phyloP scores from a whole-genome alignment of 2,888 invertebrate genomes.

The Hyppa rectilinea region DNA sequence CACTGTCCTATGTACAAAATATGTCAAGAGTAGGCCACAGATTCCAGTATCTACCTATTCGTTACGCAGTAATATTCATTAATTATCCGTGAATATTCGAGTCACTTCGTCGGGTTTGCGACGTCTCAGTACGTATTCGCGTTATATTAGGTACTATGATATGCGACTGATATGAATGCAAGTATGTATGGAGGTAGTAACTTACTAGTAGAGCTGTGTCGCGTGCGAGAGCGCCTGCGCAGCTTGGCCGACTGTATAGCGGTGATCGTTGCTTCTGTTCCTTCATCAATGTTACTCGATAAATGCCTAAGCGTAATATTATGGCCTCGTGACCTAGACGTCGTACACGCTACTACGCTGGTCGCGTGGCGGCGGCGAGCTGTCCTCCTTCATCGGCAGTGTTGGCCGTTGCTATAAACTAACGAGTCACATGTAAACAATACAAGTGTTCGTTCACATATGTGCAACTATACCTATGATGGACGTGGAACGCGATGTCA shows the following conservation, averaged over 20 bases:
- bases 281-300: slow-evolving; percentile 32
- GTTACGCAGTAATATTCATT: slow-evolving; percentile 11
- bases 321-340: slow-evolving; percentile 13
- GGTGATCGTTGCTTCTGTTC: slow-evolving; percentile 55
- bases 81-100: slow-evolving; percentile 8
- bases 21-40: slow-evolving; percentile 25
- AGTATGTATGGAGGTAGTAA: slow-evolving; percentile 13
- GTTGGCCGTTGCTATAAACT: slow-evolving; percentile 55
- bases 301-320: slow-evolving; percentile 31
- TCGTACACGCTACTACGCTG: neutral
- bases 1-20: slow-evolving; percentile 64
- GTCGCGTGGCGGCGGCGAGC: neutral
- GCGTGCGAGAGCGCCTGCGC: slow-evolving; percentile 13
- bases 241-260: slow-evolving; percentile 7
- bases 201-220: slow-evolving; percentile 6
- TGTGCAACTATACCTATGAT: slow-evolving; percentile 44
- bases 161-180: slow-evolving; percentile 15
- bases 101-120: neutral
- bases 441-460: slow-evolving; percentile 50
- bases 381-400: slow-evolving; percentile 4
- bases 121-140: slow-evolving; percentile 1
- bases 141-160: neutral
- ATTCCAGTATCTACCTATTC: slow-evolving; percentile 24
- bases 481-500: slow-evolving; percentile 79
- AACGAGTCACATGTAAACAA: slow-evolving; percentile 59